These are phyloP conservation scores for Agrotis clavis DNA, from an alignment of 2,888 invertebrate species.

Conservation along the genomic window DNA sequence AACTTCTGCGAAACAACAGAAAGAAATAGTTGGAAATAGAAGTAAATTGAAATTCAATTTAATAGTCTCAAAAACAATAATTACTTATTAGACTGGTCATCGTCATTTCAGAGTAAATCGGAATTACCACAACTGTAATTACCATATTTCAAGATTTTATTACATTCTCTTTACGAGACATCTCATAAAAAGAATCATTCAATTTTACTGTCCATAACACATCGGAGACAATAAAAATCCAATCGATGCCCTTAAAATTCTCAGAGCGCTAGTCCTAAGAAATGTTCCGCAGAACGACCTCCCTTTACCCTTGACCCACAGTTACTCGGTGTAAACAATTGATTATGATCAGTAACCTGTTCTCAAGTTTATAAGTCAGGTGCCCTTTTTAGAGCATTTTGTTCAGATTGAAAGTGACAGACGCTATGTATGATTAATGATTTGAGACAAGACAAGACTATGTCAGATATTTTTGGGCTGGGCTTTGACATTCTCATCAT, in stretches of 20 bases:
- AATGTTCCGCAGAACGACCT: conserved; percentile 61
- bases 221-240: conserved; percentile 48
- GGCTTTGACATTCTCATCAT: conserved; percentile 1
- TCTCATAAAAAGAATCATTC: conserved; percentile 11
- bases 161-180: conserved; percentile 11
- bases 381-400: conserved; percentile 64
- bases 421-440: conserved; percentile 42
- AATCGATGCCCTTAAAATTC: conserved; percentile 57
- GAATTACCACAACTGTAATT: background rate
- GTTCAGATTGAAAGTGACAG: conserved; percentile 52
- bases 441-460: background rate
- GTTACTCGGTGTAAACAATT: conserved; percentile 69
- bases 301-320: conserved; percentile 63
- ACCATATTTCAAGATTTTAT: conserved; percentile 8
- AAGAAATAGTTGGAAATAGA: background rate
- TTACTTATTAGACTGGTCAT: background rate
- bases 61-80: background rate
- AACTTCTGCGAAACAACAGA: background rate
- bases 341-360: conserved; percentile 69
- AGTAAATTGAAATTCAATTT: background rate
- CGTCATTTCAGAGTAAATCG: background rate
- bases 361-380: conserved; percentile 56
- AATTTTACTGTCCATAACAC: conserved; percentile 11
- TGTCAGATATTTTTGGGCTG: conserved; percentile 7
- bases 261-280: conserved; percentile 51